Evolutionary conservation across 2,113 vertebrate genomes (phyloP).

Genomic region (Oryzias melastigma): DNA sequence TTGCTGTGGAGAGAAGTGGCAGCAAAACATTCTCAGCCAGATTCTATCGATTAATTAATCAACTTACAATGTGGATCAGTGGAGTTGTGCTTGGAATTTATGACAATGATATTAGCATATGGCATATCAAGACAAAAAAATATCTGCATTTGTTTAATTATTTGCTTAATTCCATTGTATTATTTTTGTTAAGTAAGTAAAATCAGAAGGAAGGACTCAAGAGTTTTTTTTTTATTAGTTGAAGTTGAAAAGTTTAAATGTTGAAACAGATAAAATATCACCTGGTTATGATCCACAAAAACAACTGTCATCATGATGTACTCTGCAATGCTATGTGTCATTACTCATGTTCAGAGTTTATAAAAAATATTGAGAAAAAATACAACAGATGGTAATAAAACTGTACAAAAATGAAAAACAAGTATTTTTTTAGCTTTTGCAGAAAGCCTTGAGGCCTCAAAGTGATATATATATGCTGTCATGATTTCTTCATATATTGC

Average conservation of each 20-base stretch:
- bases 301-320: slow-evolving; percentile 2
- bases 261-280: not conserved
- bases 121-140: too few species aligned
- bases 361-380: slow-evolving; percentile 32
- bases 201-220: not conserved
- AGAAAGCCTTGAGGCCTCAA: slow-evolving; percentile 43
- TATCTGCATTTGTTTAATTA: too few species aligned
- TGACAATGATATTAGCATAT: too few species aligned
- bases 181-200: too few species aligned
- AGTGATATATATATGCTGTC: slow-evolving; percentile 59
- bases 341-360: slow-evolving; percentile 17
- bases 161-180: too few species aligned
- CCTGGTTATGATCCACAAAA: slow-evolving; percentile 5
- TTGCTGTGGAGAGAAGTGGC: slow-evolving; percentile 22
- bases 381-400: slow-evolving; percentile 39
- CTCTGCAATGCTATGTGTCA: not conserved
- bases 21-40: slow-evolving; percentile 33
- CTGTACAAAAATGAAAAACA: slow-evolving; percentile 39
- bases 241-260: not conserved
- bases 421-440: slow-evolving; percentile 40
- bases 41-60: slow-evolving; percentile 54
- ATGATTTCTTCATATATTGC: slow-evolving; percentile 57
- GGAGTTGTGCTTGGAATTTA: slow-evolving; percentile 37
- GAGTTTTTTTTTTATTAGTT: not conserved
- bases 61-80: slow-evolving; percentile 26